Evolutionary conservation across 2,888 invertebrate genomes (phyloP), one percentile per base, ranked within the genome.

Genomic region (Eupeodes latifasciatus): DNA sequence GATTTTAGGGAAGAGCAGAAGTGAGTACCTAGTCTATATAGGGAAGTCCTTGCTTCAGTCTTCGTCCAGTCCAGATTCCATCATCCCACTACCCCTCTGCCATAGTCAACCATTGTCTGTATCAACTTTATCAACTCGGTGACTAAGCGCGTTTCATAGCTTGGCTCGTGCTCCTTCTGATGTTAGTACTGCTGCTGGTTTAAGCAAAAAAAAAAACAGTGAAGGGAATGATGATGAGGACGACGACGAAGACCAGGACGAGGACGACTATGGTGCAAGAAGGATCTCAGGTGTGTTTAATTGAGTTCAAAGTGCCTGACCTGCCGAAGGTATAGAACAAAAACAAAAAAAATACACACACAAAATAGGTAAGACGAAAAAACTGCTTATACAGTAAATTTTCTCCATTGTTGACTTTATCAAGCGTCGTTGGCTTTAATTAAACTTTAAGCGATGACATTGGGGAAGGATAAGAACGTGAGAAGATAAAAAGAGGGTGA

Each of bases 291-390:
- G 89, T 89, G 89, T 81, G 89, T 89, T 85, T 89, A 89, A 89
- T 89, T 89, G 89, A 89, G 81, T 89, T 85, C 84, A 89, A 89
- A 89, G 79, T 85, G 75, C 85, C 89, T 88, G 85, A 84, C 88
- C 81, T 85, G 85, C 81, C 88, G 81, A 88, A 84, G 61, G 87
- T 61, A 83, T 36, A 61, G n/a, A 14, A 51, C 40, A 40, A 19
- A 16, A 16, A 53, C 27, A 71, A 51, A 57, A 47, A 72, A 51
- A 74, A 0, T n/a, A 4, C 1, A 16, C 19, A 4, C 16, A 7
- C n/a, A n/a, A 55, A 34, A n/a, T 14, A 36, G 59, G 27, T 19
- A 40, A 9, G 40, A 40, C 12, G 40, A 62, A 64, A 83, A 75
- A 83, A 64, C 9, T 59, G 66, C 76, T 84, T 81, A 77, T 84